Base-by-base conservation (phyloP, 2,888 invertebrate genomes). In the Drosophila picticornis region DNA sequence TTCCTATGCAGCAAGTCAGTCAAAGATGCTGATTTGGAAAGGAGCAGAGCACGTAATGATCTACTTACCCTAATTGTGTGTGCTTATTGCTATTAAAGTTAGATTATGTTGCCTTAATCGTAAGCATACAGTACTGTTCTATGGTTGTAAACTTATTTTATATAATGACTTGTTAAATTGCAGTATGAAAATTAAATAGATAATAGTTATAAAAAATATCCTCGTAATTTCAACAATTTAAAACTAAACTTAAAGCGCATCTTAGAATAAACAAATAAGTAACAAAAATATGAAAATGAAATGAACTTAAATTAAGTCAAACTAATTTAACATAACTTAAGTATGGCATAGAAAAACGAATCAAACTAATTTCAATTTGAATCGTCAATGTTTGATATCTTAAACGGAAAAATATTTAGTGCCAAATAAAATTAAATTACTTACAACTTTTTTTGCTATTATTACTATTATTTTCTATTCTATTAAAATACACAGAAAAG, bases 51-150 rank as follows among this genome's bases (percentile, higher is more conserved):
- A 29, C 31, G 27, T 38, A 46, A 36, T 55, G 53, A 63, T 52
- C 32, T 43, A 29, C 43, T 34, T 51, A 51, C 27, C 38, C 38
- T 29, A 72, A 57, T 48, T 62, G 25, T 36, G 6, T 36, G 19
- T n/a, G 40, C 25, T 52, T 67, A 57, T 58, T 53, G 32, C 40
- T 36, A 27, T 2, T 10, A 11, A 6, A 11, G 11, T 11, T 51
- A 11, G 5, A 11, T 10, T 51, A 11, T n/a, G 6, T 51, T n/a
- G 16, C 9, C 13, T 22, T 9, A 22, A 46, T 46, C 13, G 22
- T 16, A 22, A 16, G 5, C 27, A 27, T 11, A 51, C 25, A 52
- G 1, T 7, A 10, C 16, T 29, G 34, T 2, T 16, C 10, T 22
- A 29, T 29, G 22, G 22, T 32, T 4, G 40, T 16, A 10, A 38